Evolutionary conservation across 1,140 invertebrate genomes (phyloP), one percentile per base, ranked within the genome.

Genomic region (Trichonephila clavipes): DNA sequence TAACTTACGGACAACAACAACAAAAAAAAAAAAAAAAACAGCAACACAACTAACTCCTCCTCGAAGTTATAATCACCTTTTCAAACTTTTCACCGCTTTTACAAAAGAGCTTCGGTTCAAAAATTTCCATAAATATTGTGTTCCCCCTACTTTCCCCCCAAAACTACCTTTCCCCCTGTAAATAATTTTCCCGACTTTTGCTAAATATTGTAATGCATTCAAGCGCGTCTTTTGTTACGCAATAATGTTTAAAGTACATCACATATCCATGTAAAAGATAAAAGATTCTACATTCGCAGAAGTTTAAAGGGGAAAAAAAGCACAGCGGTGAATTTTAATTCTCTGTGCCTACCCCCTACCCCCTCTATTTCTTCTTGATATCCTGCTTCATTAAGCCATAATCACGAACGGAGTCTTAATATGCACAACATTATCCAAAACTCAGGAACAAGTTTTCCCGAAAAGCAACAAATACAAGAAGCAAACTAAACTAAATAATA

Each of bases 371-470:
- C 24, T 72, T 16, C 28, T 8, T 34, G 12, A 72, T 64, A 21
- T 72, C 69, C 28, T 16, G 69, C 69, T 72, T 72, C 69, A 72
- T 72, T 72, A 72, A 28, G 69, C 69, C 28, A 12, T 72, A 72
- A 72, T 72, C 69, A 72, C 69, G 69, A 28, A n/a, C 64, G 64
- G 2, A 66, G 64, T 10, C 64, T 66, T 66, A 72, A 72, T 72
- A 72, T 72, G 69, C 69, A 10, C 69, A 72, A 72, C 69, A 72
- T 72, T 72, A 72, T 72, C 28, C 69, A 72, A 72, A 72, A 72
- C 24, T 72, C 69, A 72, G 69, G 28, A 72, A 72, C 69, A 72
- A 72, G 24, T 72, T 72, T 16, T 24, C 69, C n/a, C 66, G 24
- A 72, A 72, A 34, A 24, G 66, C 24, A 72, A 28, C 12, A 6